These are phyloP conservation scores for Diglossa cyanea DNA, from an alignment of 2,797 vertebrate species.

Conservation along the genomic window DNA sequence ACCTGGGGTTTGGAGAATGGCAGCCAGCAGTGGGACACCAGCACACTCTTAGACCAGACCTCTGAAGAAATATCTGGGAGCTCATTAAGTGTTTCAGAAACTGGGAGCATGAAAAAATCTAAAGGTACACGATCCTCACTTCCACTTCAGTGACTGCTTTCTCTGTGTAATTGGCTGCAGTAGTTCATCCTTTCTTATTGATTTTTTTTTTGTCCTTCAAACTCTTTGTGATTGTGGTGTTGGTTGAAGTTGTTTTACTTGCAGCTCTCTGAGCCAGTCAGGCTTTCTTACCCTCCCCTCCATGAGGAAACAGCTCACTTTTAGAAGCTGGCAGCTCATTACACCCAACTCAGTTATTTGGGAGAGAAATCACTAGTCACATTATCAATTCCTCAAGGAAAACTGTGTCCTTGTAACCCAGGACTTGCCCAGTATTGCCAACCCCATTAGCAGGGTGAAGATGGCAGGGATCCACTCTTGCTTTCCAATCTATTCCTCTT, in stretches of 20 bases:
- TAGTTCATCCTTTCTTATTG: not conserved
- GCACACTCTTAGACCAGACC: slow-evolving; percentile 76
- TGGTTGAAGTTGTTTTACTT: not conserved
- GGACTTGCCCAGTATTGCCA: not conserved
- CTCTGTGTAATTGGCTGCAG: accelerated
- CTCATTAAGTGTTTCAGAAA: slow-evolving; percentile 87
- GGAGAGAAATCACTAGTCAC: not conserved
- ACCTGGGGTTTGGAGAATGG: slow-evolving; percentile 66
- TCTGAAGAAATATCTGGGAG: slow-evolving; percentile 83
- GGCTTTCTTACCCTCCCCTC: not conserved
- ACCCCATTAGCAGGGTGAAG: not conserved
- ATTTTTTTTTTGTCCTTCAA: not conserved
- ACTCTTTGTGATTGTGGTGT: not conserved
- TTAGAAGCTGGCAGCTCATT: not conserved
- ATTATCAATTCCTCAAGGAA: not conserved
- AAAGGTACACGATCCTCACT: slow-evolving; percentile 79
- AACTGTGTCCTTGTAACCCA: not conserved
- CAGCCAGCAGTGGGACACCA: slow-evolving; percentile 66
- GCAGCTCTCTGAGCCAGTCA: not conserved
- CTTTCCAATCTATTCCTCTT: not conserved
- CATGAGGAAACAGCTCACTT: not conserved
- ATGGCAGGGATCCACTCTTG: not conserved
- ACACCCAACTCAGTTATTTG: not conserved
- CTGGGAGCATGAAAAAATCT: slow-evolving; percentile 82
- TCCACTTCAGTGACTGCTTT: not conserved